phyloP scores from a whole-genome alignment of 2,888 invertebrate genomes.

The Linnaemya tessellans region DNA sequence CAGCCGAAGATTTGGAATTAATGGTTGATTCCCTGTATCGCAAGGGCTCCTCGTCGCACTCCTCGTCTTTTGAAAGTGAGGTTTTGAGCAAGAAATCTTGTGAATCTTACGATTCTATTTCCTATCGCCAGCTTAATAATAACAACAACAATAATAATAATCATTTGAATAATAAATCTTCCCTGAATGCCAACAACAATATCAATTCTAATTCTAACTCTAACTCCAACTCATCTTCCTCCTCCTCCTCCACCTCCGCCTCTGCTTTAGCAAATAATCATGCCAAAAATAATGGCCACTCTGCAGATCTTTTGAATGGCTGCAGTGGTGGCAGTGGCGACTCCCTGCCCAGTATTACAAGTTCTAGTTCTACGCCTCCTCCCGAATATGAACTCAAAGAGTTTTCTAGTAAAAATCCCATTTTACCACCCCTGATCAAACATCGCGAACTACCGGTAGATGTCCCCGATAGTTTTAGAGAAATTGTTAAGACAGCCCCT shows the following conservation, averaged over 20 bases:
- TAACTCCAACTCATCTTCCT: conserved; percentile 68
- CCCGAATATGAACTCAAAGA: conserved; percentile 81
- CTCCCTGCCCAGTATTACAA: conserved; percentile 78
- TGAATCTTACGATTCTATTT: conserved; percentile 82
- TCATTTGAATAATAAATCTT: conserved; percentile 72
- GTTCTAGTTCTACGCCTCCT: conserved; percentile 79
- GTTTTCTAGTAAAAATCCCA: conserved; percentile 68
- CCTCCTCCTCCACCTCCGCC: conserved; percentile 37
- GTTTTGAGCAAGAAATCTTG: conserved; percentile 79
- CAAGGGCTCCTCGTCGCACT: conserved; percentile 78
- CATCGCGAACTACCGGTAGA: conserved; percentile 91
- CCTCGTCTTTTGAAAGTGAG: conserved; percentile 80
- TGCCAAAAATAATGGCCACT: conserved; percentile 58
- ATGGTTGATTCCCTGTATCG: conserved; percentile 76
- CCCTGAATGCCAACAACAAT: conserved; percentile 66
- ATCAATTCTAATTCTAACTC: no score
- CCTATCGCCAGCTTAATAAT: conserved; percentile 79
- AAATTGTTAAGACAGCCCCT: conserved; percentile 90
- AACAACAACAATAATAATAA: conserved; percentile 72
- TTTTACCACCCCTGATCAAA: conserved; percentile 75
- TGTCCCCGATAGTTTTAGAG: conserved; percentile 94
- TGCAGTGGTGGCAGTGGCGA: conserved; percentile 72
- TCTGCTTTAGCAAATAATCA: conserved; percentile 45
- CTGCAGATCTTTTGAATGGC: conserved; percentile 48
- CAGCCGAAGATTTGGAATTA: conserved; percentile 61